phyloP scores from a whole-genome alignment of 2,888 invertebrate genomes.

The Dermolepida albohirtum region DNA sequence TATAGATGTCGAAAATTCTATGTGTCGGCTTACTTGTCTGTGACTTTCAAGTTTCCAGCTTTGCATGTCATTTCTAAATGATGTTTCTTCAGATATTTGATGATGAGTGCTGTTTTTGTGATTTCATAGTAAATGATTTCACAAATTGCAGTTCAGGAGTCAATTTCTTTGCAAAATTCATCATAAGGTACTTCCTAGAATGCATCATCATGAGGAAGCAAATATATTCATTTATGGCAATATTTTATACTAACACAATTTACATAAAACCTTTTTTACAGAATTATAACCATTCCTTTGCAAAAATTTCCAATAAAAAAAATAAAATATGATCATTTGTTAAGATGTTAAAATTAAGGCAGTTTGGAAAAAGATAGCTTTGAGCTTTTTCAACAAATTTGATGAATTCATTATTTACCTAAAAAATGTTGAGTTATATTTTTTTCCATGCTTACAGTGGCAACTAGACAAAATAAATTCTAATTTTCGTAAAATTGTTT shows the following conservation, averaged over 20 bases:
- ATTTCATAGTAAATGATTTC: slow-evolving; percentile 84
- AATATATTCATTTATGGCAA: slow-evolving; percentile 83
- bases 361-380: too few relatives aligned
- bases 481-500: too few relatives aligned
- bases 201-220: slow-evolving; percentile 73
- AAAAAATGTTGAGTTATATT: too few relatives aligned
- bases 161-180: slow-evolving; percentile 83
- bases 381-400: too few relatives aligned
- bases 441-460: too few relatives aligned
- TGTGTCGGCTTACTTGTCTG: slow-evolving; percentile 2
- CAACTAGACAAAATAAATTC: too few relatives aligned
- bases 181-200: slow-evolving; percentile 70
- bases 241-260: slow-evolving; percentile 89
- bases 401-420: too few relatives aligned
- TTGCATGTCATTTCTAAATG: slow-evolving; percentile 87
- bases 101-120: slow-evolving; percentile 86
- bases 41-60: slow-evolving; percentile 3
- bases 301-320: too few relatives aligned
- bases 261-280: slow-evolving; percentile 69
- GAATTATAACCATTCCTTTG: too few relatives aligned
- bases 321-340: too few relatives aligned
- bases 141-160: slow-evolving; percentile 77
- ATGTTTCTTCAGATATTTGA: slow-evolving; percentile 81
- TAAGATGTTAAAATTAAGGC: too few relatives aligned
- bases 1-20: slow-evolving; percentile 7